These are phyloP conservation scores for Phalacrocorax carbo DNA, from an alignment of 2,113 vertebrate species.

Conservation along the genomic window DNA sequence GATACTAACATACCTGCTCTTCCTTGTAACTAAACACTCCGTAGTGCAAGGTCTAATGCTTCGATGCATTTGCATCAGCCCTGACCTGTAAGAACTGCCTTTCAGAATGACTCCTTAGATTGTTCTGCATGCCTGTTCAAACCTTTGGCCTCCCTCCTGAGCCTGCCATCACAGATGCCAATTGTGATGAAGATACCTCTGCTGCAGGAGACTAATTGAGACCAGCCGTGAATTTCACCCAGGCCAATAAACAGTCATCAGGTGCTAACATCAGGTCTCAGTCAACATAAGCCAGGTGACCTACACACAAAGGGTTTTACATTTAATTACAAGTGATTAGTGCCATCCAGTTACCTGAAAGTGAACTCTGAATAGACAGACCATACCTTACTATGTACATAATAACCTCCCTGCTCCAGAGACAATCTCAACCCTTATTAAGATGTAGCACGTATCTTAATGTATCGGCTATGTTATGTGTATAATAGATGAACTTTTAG, in stretches of 20 bases:
- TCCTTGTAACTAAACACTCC: background rate
- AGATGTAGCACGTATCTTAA: background rate
- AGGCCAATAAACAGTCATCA: background rate
- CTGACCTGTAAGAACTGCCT: background rate
- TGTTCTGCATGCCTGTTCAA: background rate
- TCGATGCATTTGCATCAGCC: background rate
- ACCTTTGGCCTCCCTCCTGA: background rate
- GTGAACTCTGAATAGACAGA: background rate
- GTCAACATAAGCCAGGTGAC: background rate
- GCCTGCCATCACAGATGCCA: background rate
- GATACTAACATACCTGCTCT: background rate
- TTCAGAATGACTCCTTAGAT: background rate
- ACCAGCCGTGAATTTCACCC: background rate
- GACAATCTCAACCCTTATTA: background rate
- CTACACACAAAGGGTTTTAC: background rate
- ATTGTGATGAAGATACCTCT: background rate
- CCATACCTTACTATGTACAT: no score
- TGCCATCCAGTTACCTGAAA: background rate
- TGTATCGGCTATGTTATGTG: background rate
- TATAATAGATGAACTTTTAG: background rate
- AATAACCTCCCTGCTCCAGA: background rate
- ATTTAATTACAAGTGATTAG: background rate
- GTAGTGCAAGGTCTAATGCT: rapidly evolving
- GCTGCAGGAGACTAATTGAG: background rate
- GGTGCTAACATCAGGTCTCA: background rate